These are phyloP conservation scores for Sebastes nivosus DNA, from an alignment of 2,797 vertebrate genomes.

Conservation along the genomic window DNA sequence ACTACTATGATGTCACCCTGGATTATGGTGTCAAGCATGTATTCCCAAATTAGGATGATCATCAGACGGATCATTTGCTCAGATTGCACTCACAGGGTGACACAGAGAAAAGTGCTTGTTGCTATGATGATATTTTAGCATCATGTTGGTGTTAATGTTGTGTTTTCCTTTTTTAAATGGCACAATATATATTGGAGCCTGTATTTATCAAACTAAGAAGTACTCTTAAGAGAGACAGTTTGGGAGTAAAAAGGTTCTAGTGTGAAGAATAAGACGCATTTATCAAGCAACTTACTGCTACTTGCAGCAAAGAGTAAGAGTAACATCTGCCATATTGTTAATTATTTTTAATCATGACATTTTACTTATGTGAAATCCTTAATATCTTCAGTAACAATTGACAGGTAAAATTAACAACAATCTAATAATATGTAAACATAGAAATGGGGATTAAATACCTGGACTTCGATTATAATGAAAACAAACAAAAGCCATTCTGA, in stretches of 20 bases:
- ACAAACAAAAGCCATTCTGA: neutral
- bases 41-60: conserved; percentile 36
- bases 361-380: neutral
- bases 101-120: conserved; percentile 5
- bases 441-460: neutral
- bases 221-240: neutral
- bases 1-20: conserved; percentile 39
- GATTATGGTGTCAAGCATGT: conserved; percentile 29
- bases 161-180: neutral
- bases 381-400: neutral
- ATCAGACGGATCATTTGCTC: conserved; percentile 25
- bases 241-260: neutral
- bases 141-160: neutral
- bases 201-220: neutral
- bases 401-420: neutral
- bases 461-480: neutral
- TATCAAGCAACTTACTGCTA: neutral
- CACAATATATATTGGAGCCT: neutral
- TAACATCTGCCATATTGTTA: neutral
- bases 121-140: neutral
- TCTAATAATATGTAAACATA: neutral
- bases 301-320: neutral
- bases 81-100: neutral
- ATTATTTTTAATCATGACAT: neutral
- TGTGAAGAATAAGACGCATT: neutral